These are phyloP conservation scores for Lepeophtheirus nordmannii DNA, from an alignment of 2,888 invertebrate species.

Conservation along the genomic window DNA sequence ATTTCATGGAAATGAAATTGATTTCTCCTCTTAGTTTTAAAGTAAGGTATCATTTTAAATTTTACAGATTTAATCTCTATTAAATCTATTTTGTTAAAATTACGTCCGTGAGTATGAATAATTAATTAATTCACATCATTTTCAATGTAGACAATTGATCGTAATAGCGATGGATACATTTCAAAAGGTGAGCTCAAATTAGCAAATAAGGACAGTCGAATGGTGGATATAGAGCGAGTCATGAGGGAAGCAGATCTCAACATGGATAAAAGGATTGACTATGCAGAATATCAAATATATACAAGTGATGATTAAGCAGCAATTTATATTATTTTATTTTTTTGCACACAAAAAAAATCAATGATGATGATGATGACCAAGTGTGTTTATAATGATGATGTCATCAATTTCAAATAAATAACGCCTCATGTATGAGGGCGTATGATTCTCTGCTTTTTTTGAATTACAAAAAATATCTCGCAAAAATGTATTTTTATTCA, in stretches of 20 bases:
- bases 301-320: background rate
- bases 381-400: too few relatives aligned
- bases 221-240: conserved; percentile 11
- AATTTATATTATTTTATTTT: too few relatives aligned
- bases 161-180: conserved; percentile 18
- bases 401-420: too few relatives aligned
- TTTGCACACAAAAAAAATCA: too few relatives aligned
- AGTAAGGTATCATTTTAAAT: background rate
- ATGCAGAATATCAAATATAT: conserved; percentile 16
- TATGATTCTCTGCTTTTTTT: too few relatives aligned
- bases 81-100: too few relatives aligned
- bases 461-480: too few relatives aligned
- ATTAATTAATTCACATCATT: background rate
- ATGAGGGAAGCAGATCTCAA: conserved; percentile 15
- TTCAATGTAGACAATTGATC: conserved; percentile 12
- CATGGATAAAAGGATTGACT: conserved; percentile 12
- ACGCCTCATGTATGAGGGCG: too few relatives aligned
- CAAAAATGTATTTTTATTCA: too few relatives aligned
- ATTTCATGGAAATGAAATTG: background rate
- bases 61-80: too few relatives aligned
- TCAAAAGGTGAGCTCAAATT: conserved; percentile 19
- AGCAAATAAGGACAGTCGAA: conserved; percentile 5
- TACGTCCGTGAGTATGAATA: too few relatives aligned
- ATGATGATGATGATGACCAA: too few relatives aligned
- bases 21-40: background rate